phyloP scores from a whole-genome alignment of 1,140 invertebrate genomes.

The Rhagoletis pomonella region DNA sequence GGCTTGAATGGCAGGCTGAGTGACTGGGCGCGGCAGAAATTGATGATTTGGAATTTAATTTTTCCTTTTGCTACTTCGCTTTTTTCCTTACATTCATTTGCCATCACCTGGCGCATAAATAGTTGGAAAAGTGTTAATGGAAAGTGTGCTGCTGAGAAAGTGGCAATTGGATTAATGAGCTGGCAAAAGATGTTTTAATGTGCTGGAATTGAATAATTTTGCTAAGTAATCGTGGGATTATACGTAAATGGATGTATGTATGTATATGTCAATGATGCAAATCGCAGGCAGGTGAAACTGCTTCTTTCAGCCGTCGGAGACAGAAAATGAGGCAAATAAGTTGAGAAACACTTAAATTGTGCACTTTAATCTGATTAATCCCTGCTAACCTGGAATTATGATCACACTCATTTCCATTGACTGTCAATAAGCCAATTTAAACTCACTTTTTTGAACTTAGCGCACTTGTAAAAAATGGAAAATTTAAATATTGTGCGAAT shows the following conservation, averaged over 20 bases:
- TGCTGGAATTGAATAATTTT: not conserved
- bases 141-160: not conserved
- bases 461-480: too few relatives aligned
- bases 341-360: too few relatives aligned
- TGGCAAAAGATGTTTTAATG: not conserved
- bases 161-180: not conserved
- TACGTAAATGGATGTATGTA: not conserved
- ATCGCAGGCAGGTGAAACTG: too few relatives aligned
- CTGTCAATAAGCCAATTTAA: too few relatives aligned
- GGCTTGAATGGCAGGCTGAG: not conserved
- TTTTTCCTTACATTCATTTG: not conserved
- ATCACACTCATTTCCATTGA: too few relatives aligned
- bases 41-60: constrained; percentile 24
- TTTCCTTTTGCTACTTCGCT: not conserved
- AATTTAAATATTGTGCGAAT: too few relatives aligned
- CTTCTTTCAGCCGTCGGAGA: too few relatives aligned
- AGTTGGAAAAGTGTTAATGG: constrained; percentile 16
- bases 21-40: not conserved
- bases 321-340: too few relatives aligned
- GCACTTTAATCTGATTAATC: too few relatives aligned
- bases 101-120: not conserved
- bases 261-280: too few relatives aligned
- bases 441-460: too few relatives aligned
- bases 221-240: not conserved
- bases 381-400: too few relatives aligned